Evolutionary conservation across 1,140 invertebrate species (phyloP).

Genomic region (Tyrophagus putrescentiae): DNA sequence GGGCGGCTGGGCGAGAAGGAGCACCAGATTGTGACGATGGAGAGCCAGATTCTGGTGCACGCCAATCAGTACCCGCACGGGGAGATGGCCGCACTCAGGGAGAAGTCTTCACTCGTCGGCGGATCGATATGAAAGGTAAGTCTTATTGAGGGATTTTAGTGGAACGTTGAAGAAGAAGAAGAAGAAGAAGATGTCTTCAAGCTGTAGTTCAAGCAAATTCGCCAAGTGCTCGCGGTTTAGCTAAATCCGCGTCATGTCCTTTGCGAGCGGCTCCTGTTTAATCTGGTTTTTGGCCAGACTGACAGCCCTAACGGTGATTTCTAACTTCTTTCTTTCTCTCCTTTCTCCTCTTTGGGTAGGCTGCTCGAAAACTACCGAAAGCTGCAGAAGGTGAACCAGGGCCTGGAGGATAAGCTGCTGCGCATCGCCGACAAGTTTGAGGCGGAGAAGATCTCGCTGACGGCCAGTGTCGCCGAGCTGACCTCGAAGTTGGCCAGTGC

Average conservation of each 20-base stretch:
- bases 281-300: too few relatives aligned
- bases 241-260: too few relatives aligned
- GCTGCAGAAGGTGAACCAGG: conserved; percentile 86
- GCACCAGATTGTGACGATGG: conserved; percentile 63
- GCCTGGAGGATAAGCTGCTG: conserved; percentile 80
- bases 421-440: conserved; percentile 80
- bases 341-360: conserved; percentile 32
- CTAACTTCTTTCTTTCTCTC: background rate
- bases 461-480: conserved; percentile 67
- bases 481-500: conserved; percentile 74
- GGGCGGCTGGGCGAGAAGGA: conserved; percentile 61
- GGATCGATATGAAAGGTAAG: conserved; percentile 71
- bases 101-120: conserved; percentile 71
- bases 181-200: too few relatives aligned
- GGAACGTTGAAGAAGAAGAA: too few relatives aligned
- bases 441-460: conserved; percentile 68
- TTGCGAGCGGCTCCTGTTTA: too few relatives aligned
- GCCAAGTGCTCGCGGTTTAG: too few relatives aligned
- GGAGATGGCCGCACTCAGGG: conserved; percentile 57
- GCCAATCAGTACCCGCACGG: conserved; percentile 54
- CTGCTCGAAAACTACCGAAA: conserved; percentile 82
- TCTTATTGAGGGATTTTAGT: too few relatives aligned
- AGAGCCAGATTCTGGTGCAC: conserved; percentile 64
- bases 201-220: too few relatives aligned
- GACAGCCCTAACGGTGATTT: background rate